Percentiles rank a stretch among this genome's conserved stretches.
Evolutionary conservation across 2,888 invertebrate species (phyloP).

Genomic region (Imbricaverruca yamaguchii): DNA sequence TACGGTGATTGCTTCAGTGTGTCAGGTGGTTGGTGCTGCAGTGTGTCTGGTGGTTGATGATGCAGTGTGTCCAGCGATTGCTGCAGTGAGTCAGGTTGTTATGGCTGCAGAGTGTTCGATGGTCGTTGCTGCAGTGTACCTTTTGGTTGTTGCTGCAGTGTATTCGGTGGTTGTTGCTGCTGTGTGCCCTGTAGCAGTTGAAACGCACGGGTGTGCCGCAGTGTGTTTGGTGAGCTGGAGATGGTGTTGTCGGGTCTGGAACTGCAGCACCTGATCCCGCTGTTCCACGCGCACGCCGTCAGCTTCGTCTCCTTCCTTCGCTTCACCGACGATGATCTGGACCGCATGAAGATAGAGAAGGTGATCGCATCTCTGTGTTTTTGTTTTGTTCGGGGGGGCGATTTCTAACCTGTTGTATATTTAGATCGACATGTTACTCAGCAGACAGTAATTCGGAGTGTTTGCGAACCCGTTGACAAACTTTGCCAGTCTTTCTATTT

Average conservation of each 20-base stretch:
- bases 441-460: not conserved
- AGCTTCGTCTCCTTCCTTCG: constrained; percentile 40
- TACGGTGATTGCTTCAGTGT: no score
- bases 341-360: constrained; percentile 39
- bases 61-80: no score
- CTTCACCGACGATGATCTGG: constrained; percentile 41
- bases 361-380: not conserved
- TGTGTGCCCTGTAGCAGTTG: no score
- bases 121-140: no score
- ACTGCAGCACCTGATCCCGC: constrained; percentile 37
- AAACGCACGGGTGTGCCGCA: not conserved
- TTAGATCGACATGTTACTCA: no score
- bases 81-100: no score
- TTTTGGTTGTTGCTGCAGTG: not conserved
- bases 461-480: not conserved
- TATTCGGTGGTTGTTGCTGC: constrained; percentile 35
- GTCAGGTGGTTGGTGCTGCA: no score
- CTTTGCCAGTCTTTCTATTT: no score
- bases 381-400: no score
- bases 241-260: constrained; percentile 42
- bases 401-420: no score
- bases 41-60: no score
- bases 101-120: no score
- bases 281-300: constrained; percentile 40
- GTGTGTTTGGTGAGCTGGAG: constrained; percentile 41